Conservation (phyloP, 2,797 vertebrate genomes). For the Karalla daura region DNA sequence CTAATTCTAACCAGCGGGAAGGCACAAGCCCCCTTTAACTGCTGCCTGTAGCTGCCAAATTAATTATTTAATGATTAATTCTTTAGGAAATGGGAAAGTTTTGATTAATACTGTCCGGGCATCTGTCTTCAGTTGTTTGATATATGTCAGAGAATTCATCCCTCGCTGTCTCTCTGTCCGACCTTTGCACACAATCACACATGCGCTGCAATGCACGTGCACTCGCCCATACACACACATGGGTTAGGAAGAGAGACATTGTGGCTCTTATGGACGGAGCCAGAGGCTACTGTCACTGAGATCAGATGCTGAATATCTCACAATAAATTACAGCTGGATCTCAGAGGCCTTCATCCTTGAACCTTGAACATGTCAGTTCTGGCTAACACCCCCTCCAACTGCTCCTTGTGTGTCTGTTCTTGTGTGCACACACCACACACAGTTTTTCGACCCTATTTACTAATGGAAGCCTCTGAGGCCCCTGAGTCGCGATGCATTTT, state of each 20-base stretch:
- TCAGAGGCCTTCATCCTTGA: slow-evolving; percentile 84
- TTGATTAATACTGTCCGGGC: slow-evolving; percentile 97
- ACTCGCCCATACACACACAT: background rate
- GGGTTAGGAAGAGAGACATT: slow-evolving; percentile 61
- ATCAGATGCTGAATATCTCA: slow-evolving; percentile 92
- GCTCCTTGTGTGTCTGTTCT: slow-evolving; percentile 7
- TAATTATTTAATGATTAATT: slow-evolving; percentile 99
- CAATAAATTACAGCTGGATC: slow-evolving; percentile 95
- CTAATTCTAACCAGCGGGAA: slow-evolving; percentile 99
- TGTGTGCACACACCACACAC: slow-evolving; percentile 54
- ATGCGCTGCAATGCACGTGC: background rate
- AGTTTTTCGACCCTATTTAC: slow-evolving; percentile 82
- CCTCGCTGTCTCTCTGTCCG: slow-evolving; percentile 69
- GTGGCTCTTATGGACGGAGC: slow-evolving; percentile 82
- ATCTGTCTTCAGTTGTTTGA: slow-evolving; percentile 95
- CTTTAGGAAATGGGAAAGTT: slow-evolving; percentile 98
- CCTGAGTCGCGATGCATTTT: slow-evolving; percentile 77
- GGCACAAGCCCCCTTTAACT: slow-evolving; percentile 92
- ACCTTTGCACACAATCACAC: slow-evolving; percentile 50
- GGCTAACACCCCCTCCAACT: slow-evolving; percentile 69
- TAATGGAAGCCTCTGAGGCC: slow-evolving; percentile 82
- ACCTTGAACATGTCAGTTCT: slow-evolving; percentile 80
- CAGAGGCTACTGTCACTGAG: slow-evolving; percentile 93
- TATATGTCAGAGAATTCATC: slow-evolving; percentile 93
- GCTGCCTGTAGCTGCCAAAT: slow-evolving; percentile 95